Base-by-base conservation (phyloP, 2,113 vertebrate genomes). In the Rhodinocichla rosea region DNA sequence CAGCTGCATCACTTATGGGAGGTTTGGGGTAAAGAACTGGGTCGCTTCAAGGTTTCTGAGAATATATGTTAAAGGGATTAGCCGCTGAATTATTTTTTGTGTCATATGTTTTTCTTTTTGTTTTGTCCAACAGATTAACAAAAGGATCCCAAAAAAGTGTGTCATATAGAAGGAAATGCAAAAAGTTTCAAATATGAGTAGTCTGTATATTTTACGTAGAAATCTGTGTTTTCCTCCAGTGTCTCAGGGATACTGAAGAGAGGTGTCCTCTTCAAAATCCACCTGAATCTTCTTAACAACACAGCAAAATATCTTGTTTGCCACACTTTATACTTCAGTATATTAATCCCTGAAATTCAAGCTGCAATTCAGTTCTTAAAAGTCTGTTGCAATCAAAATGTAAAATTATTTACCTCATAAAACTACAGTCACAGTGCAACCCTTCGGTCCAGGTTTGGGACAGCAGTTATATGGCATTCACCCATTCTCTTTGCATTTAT, bases 61-160 rank as follows among this genome's bases (percentile, higher is more conserved):
- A 63, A 27, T 6, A 7, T 1, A 2, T 33, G 21, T 42, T 57
- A 28, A 65, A 62, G 22, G 40, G 17, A 63, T 78, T 40, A 11
- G 13, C 1, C 6, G 8, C 28, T 81, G 17, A 22, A 45, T 71
- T 64, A 9, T 42, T 52, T 24, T 57, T 5, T 68, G 15, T 68
- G 10, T 63, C 39, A 19, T 21, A n/a, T 1, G 4, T 55, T 94
- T 84, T 69, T 4, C 7, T 69, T 83, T 83, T 30, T 28, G 57
- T 8, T 45, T 71, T 82, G 9, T 35, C 52, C 20, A 63, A 45
- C 7, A 77, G 37, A 77, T 33, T 39, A 13, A 44, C 47, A 53
- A 35, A 56, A 45, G 17, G 15, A 68, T 26, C 4, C 4, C 0
- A 30, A 49, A 59, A 45, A 63, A 7, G 1, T 1, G 5, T 45